Evolutionary conservation across 2,888 invertebrate species (phyloP).

Genomic region (Drosophila longiperda): DNA sequence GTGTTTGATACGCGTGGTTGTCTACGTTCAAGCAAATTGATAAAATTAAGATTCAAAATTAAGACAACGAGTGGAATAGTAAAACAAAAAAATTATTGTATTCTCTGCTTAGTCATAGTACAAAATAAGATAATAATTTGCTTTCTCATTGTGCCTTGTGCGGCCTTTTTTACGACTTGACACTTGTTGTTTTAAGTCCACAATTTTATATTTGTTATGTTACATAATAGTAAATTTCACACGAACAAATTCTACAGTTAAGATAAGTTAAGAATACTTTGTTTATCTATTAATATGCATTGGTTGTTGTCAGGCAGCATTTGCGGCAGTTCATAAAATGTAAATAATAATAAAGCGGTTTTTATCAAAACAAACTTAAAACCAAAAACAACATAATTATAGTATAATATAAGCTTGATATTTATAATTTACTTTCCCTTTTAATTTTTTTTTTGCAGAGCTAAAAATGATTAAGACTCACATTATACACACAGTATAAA

Average conservation of each 20-base stretch:
- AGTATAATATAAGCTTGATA: neutral
- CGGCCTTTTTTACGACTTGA: too few relatives aligned
- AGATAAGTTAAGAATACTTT: neutral
- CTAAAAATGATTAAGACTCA: neutral
- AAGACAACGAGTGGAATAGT: neutral
- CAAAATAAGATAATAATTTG: neutral
- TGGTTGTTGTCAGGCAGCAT: neutral
- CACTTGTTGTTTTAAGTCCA: neutral
- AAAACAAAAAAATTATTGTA: neutral
- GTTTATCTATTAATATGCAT: slow-evolving; percentile 37
- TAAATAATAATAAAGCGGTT: neutral
- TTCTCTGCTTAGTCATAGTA: neutral
- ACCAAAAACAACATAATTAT: neutral
- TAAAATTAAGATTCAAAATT: neutral
- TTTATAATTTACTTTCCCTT: neutral
- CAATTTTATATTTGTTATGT: neutral
- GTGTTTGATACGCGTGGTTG: neutral
- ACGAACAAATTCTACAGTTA: neutral
- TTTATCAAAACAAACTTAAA: neutral
- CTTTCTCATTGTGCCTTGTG: neutral
- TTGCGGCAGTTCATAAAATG: neutral
- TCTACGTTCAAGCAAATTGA: neutral
- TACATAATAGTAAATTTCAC: slow-evolving; percentile 19
- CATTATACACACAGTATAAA: too few relatives aligned
- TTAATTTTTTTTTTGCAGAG: neutral